Conservation (phyloP, 2,113 vertebrate species). For the Falco punctatus region DNA sequence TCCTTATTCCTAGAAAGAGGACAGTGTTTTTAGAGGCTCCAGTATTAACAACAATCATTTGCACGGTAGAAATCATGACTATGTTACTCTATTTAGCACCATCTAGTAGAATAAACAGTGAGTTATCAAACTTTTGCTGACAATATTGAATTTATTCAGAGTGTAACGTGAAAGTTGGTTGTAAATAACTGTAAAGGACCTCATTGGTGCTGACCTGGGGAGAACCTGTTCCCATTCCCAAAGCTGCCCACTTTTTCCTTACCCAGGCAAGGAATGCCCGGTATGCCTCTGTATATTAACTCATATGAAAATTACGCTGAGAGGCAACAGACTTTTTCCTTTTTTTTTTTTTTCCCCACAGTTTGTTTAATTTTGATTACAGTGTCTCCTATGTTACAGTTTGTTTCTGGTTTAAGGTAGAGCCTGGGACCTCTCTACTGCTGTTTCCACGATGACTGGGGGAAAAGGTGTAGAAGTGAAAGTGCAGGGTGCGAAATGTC, state of each 20-base stretch:
- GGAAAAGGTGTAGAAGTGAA: background rate
- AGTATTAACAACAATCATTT: background rate
- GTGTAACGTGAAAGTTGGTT: background rate
- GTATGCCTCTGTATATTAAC: background rate
- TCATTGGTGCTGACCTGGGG: background rate
- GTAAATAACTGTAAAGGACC: background rate
- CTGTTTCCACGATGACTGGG: background rate
- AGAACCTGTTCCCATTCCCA: background rate
- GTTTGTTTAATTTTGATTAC: background rate
- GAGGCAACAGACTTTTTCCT: background rate
- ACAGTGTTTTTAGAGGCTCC: background rate
- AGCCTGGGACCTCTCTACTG: background rate
- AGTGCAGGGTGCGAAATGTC: background rate
- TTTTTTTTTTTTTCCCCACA: rapidly evolving
- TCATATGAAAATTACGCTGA: background rate
- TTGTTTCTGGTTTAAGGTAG: background rate
- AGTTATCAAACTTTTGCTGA: background rate
- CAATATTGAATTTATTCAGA: background rate
- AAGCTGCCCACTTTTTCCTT: background rate
- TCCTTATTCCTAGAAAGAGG: background rate
- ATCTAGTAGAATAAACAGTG: background rate
- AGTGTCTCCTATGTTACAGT: background rate
- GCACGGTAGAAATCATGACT: background rate
- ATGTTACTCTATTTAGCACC: background rate
- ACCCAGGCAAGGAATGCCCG: background rate